phyloP scores from a whole-genome alignment of 2,113 vertebrate genomes.

The Larimichthys crocea region DNA sequence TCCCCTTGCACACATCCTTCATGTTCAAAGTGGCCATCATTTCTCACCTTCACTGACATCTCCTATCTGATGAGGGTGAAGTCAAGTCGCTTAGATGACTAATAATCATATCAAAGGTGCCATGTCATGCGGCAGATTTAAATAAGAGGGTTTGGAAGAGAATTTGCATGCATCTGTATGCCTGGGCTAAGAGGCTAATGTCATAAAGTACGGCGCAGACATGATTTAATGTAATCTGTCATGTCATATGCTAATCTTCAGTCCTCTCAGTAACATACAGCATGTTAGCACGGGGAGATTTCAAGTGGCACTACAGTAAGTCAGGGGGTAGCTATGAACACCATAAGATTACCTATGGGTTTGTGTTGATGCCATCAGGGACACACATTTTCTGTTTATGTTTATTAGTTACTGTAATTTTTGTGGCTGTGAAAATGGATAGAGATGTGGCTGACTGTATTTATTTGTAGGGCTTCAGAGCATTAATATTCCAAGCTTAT shows the following conservation, averaged over 20 bases:
- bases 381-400: neutral
- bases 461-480: neutral
- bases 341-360: slow-evolving; percentile 84
- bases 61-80: slow-evolving; percentile 94
- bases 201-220: slow-evolving; percentile 95
- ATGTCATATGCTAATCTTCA: slow-evolving; percentile 99
- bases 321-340: slow-evolving; percentile 88
- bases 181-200: slow-evolving; percentile 98
- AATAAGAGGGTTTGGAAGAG: slow-evolving; percentile 97
- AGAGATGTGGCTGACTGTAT: neutral
- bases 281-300: slow-evolving; percentile 47
- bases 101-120: slow-evolving; percentile 99
- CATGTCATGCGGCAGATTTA: slow-evolving; percentile 98
- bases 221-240: slow-evolving; percentile 99
- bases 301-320: slow-evolving; percentile 73
- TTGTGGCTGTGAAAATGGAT: neutral
- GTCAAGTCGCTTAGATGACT: slow-evolving; percentile 97
- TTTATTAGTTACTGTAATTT: neutral
- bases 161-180: slow-evolving; percentile 97
- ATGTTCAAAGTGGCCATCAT: slow-evolving; percentile 93
- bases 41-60: slow-evolving; percentile 92
- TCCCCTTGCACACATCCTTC: slow-evolving; percentile 43
- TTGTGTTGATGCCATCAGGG: neutral
- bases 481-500: neutral
- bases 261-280: slow-evolving; percentile 80